Evolutionary conservation across 2,888 invertebrate species (phyloP).

Genomic region (Dryobota labecula): DNA sequence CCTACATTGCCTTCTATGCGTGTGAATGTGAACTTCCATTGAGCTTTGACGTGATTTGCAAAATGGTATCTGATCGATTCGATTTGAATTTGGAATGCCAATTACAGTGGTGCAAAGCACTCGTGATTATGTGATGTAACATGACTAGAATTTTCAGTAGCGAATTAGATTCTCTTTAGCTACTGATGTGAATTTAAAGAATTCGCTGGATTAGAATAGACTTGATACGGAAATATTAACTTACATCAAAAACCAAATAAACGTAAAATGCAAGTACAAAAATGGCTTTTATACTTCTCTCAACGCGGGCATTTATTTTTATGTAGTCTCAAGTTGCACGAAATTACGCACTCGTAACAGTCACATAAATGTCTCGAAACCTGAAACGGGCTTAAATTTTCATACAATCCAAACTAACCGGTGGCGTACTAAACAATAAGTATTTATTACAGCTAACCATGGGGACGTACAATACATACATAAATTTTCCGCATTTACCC

Average conservation of each 20-base stretch:
- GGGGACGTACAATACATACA: conserved; percentile 67
- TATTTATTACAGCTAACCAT: conserved; percentile 65
- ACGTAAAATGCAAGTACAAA: conserved; percentile 8
- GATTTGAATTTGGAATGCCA: conserved; percentile 50
- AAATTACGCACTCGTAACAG: conserved; percentile 38
- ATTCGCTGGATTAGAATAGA: background rate
- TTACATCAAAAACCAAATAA: background rate
- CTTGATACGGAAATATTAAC: background rate
- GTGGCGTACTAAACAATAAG: conserved; percentile 60
- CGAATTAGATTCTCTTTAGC: background rate
- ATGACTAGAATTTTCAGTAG: conserved; percentile 24
- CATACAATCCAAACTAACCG: conserved; percentile 49
- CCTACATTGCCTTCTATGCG: conserved; percentile 53
- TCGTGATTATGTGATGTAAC: conserved; percentile 16
- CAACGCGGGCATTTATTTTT: conserved; percentile 41
- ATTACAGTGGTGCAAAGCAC: conserved; percentile 37
- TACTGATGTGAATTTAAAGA: background rate
- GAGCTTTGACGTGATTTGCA: conserved; percentile 59
- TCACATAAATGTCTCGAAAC: conserved; percentile 36
- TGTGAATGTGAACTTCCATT: conserved; percentile 54
- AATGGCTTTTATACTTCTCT: conserved; percentile 28
- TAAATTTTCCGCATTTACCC: conserved; percentile 73
- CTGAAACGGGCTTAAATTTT: conserved; percentile 50
- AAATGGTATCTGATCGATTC: conserved; percentile 60
- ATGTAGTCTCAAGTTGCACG: conserved; percentile 47